Evolutionary conservation across 2,113 vertebrate genomes (phyloP).

Genomic region (Erinaceus europaeus): DNA sequence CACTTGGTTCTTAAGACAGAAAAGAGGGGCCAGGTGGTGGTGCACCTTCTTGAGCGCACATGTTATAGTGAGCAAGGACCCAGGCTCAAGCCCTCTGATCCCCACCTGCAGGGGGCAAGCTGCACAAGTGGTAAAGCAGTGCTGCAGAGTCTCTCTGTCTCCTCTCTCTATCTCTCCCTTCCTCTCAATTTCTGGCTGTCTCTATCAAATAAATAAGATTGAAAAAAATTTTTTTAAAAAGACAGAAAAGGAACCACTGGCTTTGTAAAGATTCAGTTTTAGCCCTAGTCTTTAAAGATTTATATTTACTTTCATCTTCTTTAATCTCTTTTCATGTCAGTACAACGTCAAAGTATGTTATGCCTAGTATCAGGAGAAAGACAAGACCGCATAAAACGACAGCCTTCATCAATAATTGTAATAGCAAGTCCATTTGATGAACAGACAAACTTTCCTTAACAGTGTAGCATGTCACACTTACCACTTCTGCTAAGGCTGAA

Average conservation of each 20-base stretch:
- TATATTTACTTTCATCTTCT: background rate
- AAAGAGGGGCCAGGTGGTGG: too few species aligned
- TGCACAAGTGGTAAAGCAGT: too few species aligned
- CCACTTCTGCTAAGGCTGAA: slow-evolving; percentile 98
- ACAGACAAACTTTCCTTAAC: background rate
- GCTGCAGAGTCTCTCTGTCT: too few species aligned
- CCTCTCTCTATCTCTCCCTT: too few species aligned
- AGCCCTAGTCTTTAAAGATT: background rate
- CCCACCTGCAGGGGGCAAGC: too few species aligned
- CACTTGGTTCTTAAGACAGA: background rate
- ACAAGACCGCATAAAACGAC: background rate
- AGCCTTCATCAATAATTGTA: background rate
- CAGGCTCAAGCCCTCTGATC: too few species aligned
- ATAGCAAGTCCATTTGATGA: background rate
- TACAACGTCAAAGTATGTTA: slow-evolving; percentile 1
- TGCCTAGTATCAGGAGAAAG: background rate
- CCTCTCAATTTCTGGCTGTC: too few species aligned
- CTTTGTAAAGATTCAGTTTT: background rate
- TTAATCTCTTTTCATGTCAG: slow-evolving; percentile 11
- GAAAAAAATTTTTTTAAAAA: too few species aligned
- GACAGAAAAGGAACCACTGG: background rate
- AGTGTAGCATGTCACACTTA: slow-evolving; percentile 82
- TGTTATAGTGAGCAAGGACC: too few species aligned
- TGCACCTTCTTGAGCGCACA: too few species aligned
- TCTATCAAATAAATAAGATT: too few species aligned